These are phyloP conservation scores for Protonemura montana DNA, from an alignment of 2,888 invertebrate genomes.

Conservation along the genomic window DNA sequence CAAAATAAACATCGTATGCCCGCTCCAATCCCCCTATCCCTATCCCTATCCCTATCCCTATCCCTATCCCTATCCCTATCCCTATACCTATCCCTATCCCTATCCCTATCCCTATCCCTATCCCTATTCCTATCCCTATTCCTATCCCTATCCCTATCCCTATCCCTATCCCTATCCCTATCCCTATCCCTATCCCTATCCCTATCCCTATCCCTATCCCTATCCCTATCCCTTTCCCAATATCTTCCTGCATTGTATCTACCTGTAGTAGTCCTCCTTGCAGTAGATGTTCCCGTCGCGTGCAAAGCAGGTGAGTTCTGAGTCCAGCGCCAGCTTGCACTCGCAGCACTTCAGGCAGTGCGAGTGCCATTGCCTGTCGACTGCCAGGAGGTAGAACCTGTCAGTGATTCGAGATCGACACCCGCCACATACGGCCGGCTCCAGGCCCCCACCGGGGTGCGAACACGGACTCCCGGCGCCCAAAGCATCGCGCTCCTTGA, in stretches of 20 bases:
- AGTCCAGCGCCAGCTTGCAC: constrained; percentile 83
- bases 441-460: constrained; percentile 53
- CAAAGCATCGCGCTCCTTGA: constrained; percentile 54
- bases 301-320: constrained; percentile 88
- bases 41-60: too few relatives aligned
- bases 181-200: too few relatives aligned
- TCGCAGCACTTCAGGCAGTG: constrained; percentile 84
- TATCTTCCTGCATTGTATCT: constrained; percentile 45
- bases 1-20: too few relatives aligned
- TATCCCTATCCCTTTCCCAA: too few relatives aligned
- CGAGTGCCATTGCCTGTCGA: constrained; percentile 90
- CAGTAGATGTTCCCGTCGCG: constrained; percentile 91
- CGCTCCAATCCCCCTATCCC: too few relatives aligned
- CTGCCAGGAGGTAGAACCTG: constrained; percentile 79
- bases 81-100: too few relatives aligned
- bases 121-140: too few relatives aligned
- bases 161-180: too few relatives aligned
- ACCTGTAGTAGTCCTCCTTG: constrained; percentile 95
- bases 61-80: too few relatives aligned
- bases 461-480: constrained; percentile 51
- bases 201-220: too few relatives aligned
- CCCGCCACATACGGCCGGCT: constrained; percentile 61
- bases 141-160: too few relatives aligned
- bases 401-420: constrained; percentile 70
- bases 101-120: too few relatives aligned